Evolutionary conservation across 1,140 invertebrate species (phyloP), one percentile per base, ranked within the genome.

Genomic region (Eurosta solidaginis): DNA sequence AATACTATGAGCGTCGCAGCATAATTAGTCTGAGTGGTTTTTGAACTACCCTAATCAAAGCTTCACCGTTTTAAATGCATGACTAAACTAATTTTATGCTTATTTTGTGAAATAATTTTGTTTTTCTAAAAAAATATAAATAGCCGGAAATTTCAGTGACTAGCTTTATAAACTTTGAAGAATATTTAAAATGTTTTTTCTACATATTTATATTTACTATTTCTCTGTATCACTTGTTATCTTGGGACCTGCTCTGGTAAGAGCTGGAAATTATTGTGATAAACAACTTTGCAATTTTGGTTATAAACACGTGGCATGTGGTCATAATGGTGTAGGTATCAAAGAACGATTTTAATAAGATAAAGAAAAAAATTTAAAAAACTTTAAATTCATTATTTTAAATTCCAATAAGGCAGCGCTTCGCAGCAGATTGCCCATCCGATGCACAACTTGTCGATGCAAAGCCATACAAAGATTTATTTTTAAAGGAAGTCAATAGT

Each of bases 191-290:
- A n/a, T n/a, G n/a, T n/a, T n/a, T n/a, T n/a, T n/a, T n/a, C n/a
- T n/a, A n/a, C n/a, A n/a, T n/a, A n/a, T n/a, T n/a, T n/a, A n/a
- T n/a, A n/a, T n/a, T n/a, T n/a, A n/a, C n/a, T n/a, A n/a, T n/a
- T n/a, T n/a, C n/a, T n/a, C n/a, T n/a, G n/a, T n/a, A n/a, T n/a
- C n/a, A n/a, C n/a, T n/a, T n/a, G n/a, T 22, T 1, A 3, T 68
- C 5, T 50, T 50, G 2, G 17, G 40, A 0, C 36, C 52, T 3
- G 50, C 50, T 4, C 17, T 25, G 12, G 52, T 14, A 1, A 20
- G 12, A 14, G 52, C 76, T 5, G 47, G 50, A 6, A 52, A 77
- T 45, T 77, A 77, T 33, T 77, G 76, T n/a, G 54, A 49, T n/a
- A n/a, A 6, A 6, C 27, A 49, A n/a, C 17, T 77, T 9, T 54